A percentile compares a stretch with the other conserved stretches of the same genome.
These are phyloP conservation scores for Temnopleurus reevesii DNA, from an alignment of 53 echinoderm and acorn worm species.

Conservation along the genomic window DNA sequence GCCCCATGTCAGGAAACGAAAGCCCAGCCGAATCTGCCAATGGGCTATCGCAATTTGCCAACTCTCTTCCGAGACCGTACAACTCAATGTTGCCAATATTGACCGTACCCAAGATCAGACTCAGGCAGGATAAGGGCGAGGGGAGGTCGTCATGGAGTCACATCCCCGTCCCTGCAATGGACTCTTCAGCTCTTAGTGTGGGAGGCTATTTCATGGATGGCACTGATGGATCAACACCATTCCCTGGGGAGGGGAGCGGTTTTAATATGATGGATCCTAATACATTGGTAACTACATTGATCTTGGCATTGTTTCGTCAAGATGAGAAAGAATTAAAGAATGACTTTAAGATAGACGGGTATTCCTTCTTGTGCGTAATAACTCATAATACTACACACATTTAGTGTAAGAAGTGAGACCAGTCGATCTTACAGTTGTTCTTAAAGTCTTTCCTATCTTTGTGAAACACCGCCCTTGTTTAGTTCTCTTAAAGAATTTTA, in stretches of 20 bases:
- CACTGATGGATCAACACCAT: not conserved
- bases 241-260: not conserved
- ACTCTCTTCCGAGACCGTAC: not conserved
- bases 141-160: not conserved
- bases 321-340: too few relatives aligned
- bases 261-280: not conserved
- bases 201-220: conserved; percentile 10
- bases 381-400: too few relatives aligned
- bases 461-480: too few relatives aligned
- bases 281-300: too few relatives aligned
- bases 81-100: conserved; percentile 19
- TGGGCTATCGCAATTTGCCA: not conserved
- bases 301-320: too few relatives aligned
- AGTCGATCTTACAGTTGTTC: too few relatives aligned
- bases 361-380: too few relatives aligned
- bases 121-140: conserved; percentile 3
- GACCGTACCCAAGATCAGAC: conserved; percentile 30
- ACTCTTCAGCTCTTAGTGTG: not conserved
- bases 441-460: too few relatives aligned
- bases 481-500: too few relatives aligned
- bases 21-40: not conserved
- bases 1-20: not conserved
- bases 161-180: not conserved
- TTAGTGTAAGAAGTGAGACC: too few relatives aligned
- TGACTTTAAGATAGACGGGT: too few relatives aligned